phyloP scores from a whole-genome alignment of 1,140 invertebrate species.

The Leptoteleia sp. region DNA sequence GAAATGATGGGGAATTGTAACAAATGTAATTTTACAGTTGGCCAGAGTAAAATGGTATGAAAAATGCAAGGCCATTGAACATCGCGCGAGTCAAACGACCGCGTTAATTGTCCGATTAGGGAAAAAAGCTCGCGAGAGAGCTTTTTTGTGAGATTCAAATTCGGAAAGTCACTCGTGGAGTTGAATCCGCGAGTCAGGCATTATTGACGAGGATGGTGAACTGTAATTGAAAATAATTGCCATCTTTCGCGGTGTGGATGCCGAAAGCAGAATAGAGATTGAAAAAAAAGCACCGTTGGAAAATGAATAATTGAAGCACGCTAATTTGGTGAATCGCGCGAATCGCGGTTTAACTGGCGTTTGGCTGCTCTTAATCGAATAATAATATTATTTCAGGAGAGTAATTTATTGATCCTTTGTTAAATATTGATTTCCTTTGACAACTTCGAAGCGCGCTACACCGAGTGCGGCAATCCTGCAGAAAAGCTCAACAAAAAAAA shows the following conservation, averaged over 20 bases:
- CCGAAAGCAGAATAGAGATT: slow-evolving; percentile 36
- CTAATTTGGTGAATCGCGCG: slow-evolving; percentile 59
- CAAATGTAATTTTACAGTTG: no score
- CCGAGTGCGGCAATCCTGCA: slow-evolving; percentile 17
- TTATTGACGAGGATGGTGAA: slow-evolving; percentile 49
- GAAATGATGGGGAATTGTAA: no score
- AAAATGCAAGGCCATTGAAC: no score
- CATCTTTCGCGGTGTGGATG: slow-evolving; percentile 28
- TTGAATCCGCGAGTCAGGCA: no score
- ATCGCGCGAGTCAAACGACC: no score
- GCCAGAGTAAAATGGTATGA: no score
- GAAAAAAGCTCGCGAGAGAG: no score
- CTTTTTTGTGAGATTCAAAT: slow-evolving; percentile 9
- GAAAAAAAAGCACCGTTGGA: slow-evolving; percentile 56
- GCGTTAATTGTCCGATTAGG: no score
- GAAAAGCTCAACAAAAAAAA: slow-evolving; percentile 21
- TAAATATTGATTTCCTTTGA: slow-evolving; percentile 64
- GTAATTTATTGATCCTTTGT: slow-evolving; percentile 65
- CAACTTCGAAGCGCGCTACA: slow-evolving; percentile 26
- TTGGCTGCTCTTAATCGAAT: slow-evolving; percentile 65
- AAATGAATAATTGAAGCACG: slow-evolving; percentile 62
- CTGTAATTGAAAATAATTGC: slow-evolving; percentile 63
- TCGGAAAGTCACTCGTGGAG: no score
- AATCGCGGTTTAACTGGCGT: slow-evolving; percentile 62
- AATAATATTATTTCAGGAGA: slow-evolving; percentile 68